A percentile compares a stretch with the other conserved stretches of the same genome.
These are phyloP conservation scores for Sciaenops ocellatus DNA, from an alignment of 2,797 vertebrate species.

Conservation along the genomic window DNA sequence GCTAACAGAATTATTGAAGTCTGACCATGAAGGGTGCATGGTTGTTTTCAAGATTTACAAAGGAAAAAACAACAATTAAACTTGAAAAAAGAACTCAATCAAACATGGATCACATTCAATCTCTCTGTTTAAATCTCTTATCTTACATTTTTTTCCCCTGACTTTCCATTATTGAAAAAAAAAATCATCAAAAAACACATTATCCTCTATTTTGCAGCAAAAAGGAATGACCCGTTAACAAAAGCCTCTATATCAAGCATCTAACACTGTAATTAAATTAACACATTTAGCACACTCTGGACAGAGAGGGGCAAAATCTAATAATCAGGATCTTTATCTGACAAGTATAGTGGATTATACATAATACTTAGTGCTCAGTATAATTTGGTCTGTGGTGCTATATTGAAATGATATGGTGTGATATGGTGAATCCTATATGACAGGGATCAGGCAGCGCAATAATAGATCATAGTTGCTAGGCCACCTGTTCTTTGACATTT, in stretches of 20 bases:
- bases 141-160: neutral
- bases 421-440: conserved; percentile 13
- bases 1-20: neutral
- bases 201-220: neutral
- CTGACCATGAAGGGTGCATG: neutral
- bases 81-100: neutral
- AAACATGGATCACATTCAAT: neutral
- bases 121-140: neutral
- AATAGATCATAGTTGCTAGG: neutral
- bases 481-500: conserved; percentile 42
- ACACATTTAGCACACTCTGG: neutral
- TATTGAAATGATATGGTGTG: conserved; percentile 19
- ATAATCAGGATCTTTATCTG: neutral
- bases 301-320: neutral
- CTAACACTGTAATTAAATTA: neutral
- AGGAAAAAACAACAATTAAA: neutral
- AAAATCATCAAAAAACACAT: too few species aligned
- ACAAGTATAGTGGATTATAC: neutral
- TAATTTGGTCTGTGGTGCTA: neutral
- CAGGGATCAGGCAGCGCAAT: conserved; percentile 1
- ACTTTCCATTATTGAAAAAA: too few species aligned
- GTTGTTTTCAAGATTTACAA: neutral
- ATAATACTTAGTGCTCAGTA: neutral
- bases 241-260: neutral
- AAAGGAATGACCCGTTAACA: neutral